phyloP scores from a whole-genome alignment of 2,113 vertebrate genomes.

The Megalops atlanticus region DNA sequence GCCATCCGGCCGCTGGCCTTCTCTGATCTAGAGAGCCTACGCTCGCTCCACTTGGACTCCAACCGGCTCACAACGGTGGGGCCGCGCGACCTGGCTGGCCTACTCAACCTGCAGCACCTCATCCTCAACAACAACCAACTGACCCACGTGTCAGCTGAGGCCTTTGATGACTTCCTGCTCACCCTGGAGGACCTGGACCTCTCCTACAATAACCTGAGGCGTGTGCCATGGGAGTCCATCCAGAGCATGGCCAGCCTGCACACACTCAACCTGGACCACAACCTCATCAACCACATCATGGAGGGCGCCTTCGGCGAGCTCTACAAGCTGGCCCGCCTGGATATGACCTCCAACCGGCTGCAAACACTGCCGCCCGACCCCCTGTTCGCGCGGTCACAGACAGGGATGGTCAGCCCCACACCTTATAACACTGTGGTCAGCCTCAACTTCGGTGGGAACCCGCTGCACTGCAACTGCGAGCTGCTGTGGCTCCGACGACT shows the following conservation, averaged over 20 bases:
- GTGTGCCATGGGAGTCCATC: conserved; percentile 86
- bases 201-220: conserved; percentile 88
- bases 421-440: conserved; percentile 78
- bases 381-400: conserved; percentile 80
- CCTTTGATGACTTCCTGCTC: conserved; percentile 85
- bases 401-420: conserved; percentile 79
- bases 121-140: conserved; percentile 90
- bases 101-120: conserved; percentile 86
- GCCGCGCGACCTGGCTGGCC: conserved; percentile 78
- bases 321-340: conserved; percentile 83
- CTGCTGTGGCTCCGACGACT: conserved; percentile 85
- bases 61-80: conserved; percentile 79
- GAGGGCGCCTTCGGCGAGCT: conserved; percentile 85
- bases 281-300: conserved; percentile 83
- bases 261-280: conserved; percentile 89
- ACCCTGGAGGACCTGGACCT: conserved; percentile 87
- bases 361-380: conserved; percentile 86
- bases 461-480: conserved; percentile 90
- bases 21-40: conserved; percentile 83
- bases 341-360: conserved; percentile 90
- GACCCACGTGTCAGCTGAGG: conserved; percentile 68
- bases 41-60: conserved; percentile 85
- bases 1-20: conserved; percentile 81
- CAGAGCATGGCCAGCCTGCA: conserved; percentile 86
- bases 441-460: conserved; percentile 87